These are phyloP conservation scores for Atta cephalotes DNA, from an alignment of 1,140 invertebrate genomes.

Conservation along the genomic window DNA sequence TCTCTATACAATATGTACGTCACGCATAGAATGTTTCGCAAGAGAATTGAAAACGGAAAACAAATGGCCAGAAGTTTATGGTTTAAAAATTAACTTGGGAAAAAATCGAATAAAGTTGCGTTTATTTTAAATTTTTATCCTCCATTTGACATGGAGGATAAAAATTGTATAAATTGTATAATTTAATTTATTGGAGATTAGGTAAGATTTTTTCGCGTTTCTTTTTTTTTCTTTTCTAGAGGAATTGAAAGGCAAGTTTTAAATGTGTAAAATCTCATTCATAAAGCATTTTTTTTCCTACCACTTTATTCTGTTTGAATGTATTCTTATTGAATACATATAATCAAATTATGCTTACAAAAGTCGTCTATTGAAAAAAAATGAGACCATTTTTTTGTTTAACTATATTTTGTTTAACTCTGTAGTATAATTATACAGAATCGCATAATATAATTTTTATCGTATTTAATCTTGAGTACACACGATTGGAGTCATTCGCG, in stretches of 20 bases:
- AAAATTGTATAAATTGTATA: slow-evolving; percentile 1
- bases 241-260: not conserved
- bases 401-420: not conserved
- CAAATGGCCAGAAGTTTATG: not conserved
- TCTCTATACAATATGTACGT: not conserved
- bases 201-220: not conserved
- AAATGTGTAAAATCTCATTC: not conserved
- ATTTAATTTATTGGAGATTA: not conserved
- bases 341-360: not conserved
- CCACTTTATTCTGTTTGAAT: not conserved
- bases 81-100: not conserved
- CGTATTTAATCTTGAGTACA: not conserved
- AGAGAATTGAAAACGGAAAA: not conserved
- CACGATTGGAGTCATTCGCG: too few relatives aligned
- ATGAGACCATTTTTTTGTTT: not conserved
- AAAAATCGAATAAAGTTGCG: not conserved
- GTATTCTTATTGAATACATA: not conserved
- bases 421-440: not conserved
- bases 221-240: not conserved
- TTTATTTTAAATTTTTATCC: not conserved
- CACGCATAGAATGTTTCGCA: not conserved
- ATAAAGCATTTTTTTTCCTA: not conserved
- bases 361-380: not conserved
- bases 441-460: not conserved
- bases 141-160: not conserved